Conservation (phyloP, 2,888 invertebrate genomes). For the Drosophila neutralis region DNA sequence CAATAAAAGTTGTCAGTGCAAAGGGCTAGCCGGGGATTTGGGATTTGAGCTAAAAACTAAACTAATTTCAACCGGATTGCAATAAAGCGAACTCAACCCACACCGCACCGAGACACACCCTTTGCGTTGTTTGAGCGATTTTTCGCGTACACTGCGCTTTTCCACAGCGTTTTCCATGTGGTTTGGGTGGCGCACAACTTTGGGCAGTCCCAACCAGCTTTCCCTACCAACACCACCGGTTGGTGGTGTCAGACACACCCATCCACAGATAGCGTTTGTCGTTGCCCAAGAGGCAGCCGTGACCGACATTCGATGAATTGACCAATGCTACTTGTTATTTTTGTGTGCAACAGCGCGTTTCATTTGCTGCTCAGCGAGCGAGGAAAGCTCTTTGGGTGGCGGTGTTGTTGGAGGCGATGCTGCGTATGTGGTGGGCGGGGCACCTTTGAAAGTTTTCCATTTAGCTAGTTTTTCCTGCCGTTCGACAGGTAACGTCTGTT, state of each 20-base stretch:
- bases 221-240: constrained; percentile 1
- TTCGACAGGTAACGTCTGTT: constrained; percentile 67
- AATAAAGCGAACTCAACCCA: constrained; percentile 16
- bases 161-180: constrained; percentile 17
- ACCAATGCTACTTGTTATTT: constrained; percentile 78
- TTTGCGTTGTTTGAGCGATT: constrained; percentile 5
- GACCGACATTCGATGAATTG: constrained; percentile 79
- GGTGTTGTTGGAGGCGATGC: background rate
- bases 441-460: constrained; percentile 51
- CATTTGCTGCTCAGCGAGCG: constrained; percentile 49
- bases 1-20: constrained; percentile 42
- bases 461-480: constrained; percentile 45
- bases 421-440: background rate
- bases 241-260: background rate
- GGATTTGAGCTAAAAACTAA: constrained; percentile 46
- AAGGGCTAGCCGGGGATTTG: constrained; percentile 32
- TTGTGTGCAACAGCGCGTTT: constrained; percentile 78
- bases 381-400: background rate
- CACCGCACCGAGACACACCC: background rate
- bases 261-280: background rate
- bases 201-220: constrained; percentile 32
- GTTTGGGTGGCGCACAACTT: constrained; percentile 39
- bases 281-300: constrained; percentile 57
- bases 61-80: constrained; percentile 59
- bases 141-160: constrained; percentile 20